A percentile compares a stretch with the other conserved stretches of the same genome.
phyloP scores from a whole-genome alignment of 2,797 vertebrate species.

The Mormyrops boulengeri region DNA sequence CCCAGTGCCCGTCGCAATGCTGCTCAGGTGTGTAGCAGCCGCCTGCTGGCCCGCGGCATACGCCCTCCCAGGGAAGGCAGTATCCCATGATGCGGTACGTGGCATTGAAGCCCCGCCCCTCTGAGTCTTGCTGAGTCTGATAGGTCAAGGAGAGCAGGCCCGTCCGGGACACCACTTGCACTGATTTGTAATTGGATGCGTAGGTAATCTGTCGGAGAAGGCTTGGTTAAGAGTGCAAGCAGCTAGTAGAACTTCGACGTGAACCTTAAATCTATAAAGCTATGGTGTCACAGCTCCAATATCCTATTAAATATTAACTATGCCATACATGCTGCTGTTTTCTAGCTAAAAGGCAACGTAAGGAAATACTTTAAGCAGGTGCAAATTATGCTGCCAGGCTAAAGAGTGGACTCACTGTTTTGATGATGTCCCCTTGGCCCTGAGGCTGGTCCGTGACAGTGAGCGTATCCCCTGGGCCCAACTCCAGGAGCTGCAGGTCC shows the following conservation, averaged over 20 bases:
- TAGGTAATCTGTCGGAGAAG: slow-evolving; percentile 62
- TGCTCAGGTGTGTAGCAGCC: slow-evolving; percentile 75
- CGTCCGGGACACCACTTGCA: slow-evolving; percentile 74
- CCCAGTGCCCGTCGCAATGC: slow-evolving; percentile 76
- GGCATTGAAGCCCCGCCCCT: slow-evolving; percentile 74
- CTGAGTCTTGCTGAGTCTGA: slow-evolving; percentile 47
- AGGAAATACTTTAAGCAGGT: too few species aligned
- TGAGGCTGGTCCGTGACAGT: slow-evolving; percentile 59
- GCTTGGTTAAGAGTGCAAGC: not conserved
- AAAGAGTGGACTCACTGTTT: slow-evolving; percentile 52
- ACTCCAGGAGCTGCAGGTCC: slow-evolving; percentile 66
- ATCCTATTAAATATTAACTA: not conserved
- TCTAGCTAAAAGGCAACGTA: not conserved
- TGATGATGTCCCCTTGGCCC: slow-evolving; percentile 55
- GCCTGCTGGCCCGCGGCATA: slow-evolving; percentile 66
- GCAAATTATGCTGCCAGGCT: not conserved
- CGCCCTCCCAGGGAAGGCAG: slow-evolving; percentile 78
- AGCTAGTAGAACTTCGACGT: not conserved
- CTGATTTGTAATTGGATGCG: slow-evolving; percentile 67
- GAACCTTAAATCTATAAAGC: not conserved
- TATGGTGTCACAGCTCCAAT: not conserved
- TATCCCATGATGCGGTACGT: slow-evolving; percentile 80
- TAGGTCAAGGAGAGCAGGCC: slow-evolving; percentile 69
- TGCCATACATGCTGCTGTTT: not conserved
- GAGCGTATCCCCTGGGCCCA: slow-evolving; percentile 64